Base-by-base conservation (phyloP, 1,140 invertebrate species). In the Coenobita brevimanus region DNA sequence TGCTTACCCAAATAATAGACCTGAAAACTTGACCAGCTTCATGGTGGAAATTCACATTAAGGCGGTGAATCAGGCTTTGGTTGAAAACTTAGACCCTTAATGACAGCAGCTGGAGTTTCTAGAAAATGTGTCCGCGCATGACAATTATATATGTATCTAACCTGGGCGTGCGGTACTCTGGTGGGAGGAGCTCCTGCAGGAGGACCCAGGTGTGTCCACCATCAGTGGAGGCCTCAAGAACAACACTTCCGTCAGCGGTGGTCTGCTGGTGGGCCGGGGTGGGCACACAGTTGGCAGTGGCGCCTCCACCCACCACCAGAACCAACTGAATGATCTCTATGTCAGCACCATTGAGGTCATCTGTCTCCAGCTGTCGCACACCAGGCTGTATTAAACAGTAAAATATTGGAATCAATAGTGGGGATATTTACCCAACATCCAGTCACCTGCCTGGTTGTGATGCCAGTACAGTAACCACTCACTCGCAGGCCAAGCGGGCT, bases 161-260 rank as follows among this genome's bases (percentile, higher is more conserved):
- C 89, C 76, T 89, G 21, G 89, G 89, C 2, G 15, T 67, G 13
- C 89, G 78, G 76, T 89, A 88, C 17, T 88, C 57, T 3, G 67
- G 43, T 0, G 83, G 89, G 24, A 90, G 76, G 13, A 90, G 89
- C 46, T 91, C 89, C n/a, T 88, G 89, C 27, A 90, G 46, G 3
- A 89, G 69, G 13, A 27, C 38, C 90, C 90, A 90, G 27, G 50
- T 75, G 17, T 87, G 54, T 4, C 90, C 90, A 15, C 87, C 83
- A 38, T 91, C 89, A 17, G 78, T 86, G 15, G 90, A 91, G 81
- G 90, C 89, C 54, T 91, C 86, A 1, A 91, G 64, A 36, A 91
- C 88, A 8, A 91, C 89, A 33, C 85, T 88, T 27, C 89, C 89
- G 27, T 69, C 80, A 21, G 81, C 57, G 17, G 57, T 69, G 2